These are phyloP conservation scores for Mixornis gularis DNA, from an alignment of 2,113 vertebrate genomes.

Conservation along the genomic window DNA sequence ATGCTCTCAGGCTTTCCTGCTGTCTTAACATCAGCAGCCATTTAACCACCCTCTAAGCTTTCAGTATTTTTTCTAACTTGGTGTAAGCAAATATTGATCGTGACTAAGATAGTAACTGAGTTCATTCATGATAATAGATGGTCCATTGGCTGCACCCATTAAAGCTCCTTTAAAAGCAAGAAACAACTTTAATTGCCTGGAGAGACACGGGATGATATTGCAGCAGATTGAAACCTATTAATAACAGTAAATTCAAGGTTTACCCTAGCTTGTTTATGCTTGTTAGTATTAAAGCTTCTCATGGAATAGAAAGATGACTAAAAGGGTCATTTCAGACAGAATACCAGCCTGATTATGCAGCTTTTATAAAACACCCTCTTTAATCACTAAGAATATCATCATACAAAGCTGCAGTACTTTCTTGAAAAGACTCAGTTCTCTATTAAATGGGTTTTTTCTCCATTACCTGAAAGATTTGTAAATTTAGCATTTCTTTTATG, in stretches of 20 bases:
- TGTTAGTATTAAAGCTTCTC: slow-evolving; percentile 18
- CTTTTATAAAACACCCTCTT: background rate
- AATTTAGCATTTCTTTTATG: background rate
- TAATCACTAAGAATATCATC: background rate
- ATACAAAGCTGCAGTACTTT: background rate
- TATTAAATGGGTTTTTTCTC: background rate
- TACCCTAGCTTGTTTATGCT: slow-evolving; percentile 31
- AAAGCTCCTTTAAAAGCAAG: slow-evolving; percentile 58
- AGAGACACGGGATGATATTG: slow-evolving; percentile 35
- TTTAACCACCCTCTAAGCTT: slow-evolving; percentile 52
- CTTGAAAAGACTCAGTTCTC: background rate
- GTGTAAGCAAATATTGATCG: slow-evolving; percentile 68
- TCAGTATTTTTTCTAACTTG: slow-evolving; percentile 58
- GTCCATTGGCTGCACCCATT: slow-evolving; percentile 58
- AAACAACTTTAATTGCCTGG: slow-evolving; percentile 59
- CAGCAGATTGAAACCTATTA: slow-evolving; percentile 48
- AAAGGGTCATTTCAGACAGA: slow-evolving; percentile 21
- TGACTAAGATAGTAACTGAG: slow-evolving; percentile 62
- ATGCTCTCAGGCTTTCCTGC: background rate
- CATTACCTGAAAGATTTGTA: background rate
- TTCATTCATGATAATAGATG: slow-evolving; percentile 67
- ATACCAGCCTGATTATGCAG: background rate
- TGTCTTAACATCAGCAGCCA: slow-evolving; percentile 32
- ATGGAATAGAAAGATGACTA: background rate
- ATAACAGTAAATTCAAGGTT: slow-evolving; percentile 51